Conservation (phyloP, 1,140 invertebrate species). For the Papilio dardanus region DNA sequence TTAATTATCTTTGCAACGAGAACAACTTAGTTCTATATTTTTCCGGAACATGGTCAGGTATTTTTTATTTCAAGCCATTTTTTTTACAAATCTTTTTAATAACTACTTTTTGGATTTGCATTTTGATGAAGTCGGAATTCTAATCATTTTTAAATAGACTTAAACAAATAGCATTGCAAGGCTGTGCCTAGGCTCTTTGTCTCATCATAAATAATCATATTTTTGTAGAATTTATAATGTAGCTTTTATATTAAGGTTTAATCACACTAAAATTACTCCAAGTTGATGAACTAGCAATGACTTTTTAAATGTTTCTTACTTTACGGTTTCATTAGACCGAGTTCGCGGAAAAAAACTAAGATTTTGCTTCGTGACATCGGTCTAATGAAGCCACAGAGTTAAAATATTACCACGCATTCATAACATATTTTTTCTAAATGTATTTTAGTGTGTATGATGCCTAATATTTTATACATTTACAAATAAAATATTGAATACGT, state of each 20-base stretch:
- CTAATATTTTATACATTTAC: background rate
- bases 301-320: too few species aligned
- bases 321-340: too few species aligned
- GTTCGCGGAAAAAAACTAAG: too few species aligned
- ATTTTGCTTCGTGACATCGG: too few species aligned
- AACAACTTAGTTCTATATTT: too few species aligned
- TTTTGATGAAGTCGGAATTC: background rate
- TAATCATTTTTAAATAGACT: background rate
- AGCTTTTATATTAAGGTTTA: background rate
- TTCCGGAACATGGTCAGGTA: too few species aligned
- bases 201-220: constrained; percentile 35
- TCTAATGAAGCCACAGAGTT: too few species aligned
- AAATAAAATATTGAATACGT: background rate
- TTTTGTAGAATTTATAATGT: constrained; percentile 45
- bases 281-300: too few species aligned
- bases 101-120: background rate
- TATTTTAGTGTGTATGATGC: constrained; percentile 36
- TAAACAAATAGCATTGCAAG: constrained; percentile 44
- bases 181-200: constrained; percentile 54
- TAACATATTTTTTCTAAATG: constrained; percentile 1
- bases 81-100: too few species aligned
- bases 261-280: constrained; percentile 11
- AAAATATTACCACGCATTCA: too few species aligned
- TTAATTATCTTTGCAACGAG: too few species aligned
- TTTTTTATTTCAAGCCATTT: too few species aligned